Evolutionary conservation across 2,113 vertebrate genomes (phyloP).

Genomic region (Xiphophorus hellerii): DNA sequence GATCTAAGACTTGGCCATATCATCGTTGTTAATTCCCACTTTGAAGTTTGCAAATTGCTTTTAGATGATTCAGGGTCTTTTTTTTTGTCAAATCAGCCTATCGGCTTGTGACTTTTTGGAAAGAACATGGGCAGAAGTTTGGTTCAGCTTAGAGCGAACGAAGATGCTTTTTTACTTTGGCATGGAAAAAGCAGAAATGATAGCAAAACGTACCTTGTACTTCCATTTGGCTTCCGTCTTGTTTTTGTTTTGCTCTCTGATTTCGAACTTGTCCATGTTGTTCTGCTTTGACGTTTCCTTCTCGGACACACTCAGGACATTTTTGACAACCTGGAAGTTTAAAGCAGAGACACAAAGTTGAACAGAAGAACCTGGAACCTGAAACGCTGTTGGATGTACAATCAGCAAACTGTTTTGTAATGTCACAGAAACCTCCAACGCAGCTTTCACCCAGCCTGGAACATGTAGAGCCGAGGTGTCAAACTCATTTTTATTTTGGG

Average conservation of each 20-base stretch:
- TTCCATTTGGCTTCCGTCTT: slow-evolving; percentile 99
- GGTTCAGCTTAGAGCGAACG: slow-evolving; percentile 24
- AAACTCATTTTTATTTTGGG: too few species aligned
- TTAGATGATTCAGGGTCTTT: slow-evolving; percentile 24
- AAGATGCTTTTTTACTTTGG: slow-evolving; percentile 33
- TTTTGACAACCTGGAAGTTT: slow-evolving; percentile 86
- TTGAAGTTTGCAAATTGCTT: slow-evolving; percentile 69
- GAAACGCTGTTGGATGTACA: too few species aligned
- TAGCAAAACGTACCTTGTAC: slow-evolving; percentile 89
- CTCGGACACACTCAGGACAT: slow-evolving; percentile 84
- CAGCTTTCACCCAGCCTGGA: too few species aligned
- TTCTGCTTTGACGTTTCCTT: slow-evolving; percentile 90
- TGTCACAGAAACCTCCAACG: not conserved
- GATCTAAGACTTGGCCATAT: slow-evolving; percentile 61
- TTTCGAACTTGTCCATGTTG: slow-evolving; percentile 90
- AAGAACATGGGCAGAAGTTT: slow-evolving; percentile 20
- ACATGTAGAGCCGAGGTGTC: too few species aligned
- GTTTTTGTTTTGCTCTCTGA: slow-evolving; percentile 94
- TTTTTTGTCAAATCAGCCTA: slow-evolving; percentile 7
- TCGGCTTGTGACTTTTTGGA: slow-evolving; percentile 30
- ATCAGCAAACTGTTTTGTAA: not conserved
- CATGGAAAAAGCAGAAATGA: not conserved
- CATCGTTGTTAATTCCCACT: slow-evolving; percentile 64
- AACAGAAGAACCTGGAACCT: not conserved
- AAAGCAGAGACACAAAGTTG: not conserved